Conservation (phyloP, 2,888 invertebrate genomes). For the Orthosia cruda region DNA sequence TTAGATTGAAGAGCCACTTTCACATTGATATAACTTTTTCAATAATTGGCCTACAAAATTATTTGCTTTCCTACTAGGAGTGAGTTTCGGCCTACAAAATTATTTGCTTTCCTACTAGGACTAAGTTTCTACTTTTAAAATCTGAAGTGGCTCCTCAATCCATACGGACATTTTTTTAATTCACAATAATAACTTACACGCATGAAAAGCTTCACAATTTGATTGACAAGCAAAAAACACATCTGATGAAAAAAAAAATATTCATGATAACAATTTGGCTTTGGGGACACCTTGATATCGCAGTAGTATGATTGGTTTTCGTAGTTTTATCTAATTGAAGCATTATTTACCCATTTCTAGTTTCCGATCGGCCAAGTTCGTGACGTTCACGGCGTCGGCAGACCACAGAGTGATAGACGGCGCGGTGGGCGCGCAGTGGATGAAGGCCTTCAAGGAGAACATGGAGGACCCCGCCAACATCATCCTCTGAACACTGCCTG, state of each 20-base stretch:
- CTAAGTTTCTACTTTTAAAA: no score
- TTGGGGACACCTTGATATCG: neutral
- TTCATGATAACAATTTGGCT: neutral
- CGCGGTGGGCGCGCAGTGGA: constrained; percentile 99
- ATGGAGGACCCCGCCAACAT: constrained; percentile 98
- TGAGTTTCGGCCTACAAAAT: no score
- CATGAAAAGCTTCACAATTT: neutral
- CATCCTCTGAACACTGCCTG: constrained; percentile 94
- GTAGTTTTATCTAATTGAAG: neutral
- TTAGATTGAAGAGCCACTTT: no score
- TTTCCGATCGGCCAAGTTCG: constrained; percentile 94
- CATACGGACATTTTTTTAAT: no score
- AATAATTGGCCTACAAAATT: no score
- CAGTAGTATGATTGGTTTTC: neutral
- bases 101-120: no score
- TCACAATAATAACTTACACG: neutral
- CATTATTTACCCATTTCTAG: constrained; percentile 83
- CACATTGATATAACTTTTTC: no score
- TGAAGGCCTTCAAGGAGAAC: constrained; percentile 96
- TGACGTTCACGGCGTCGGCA: constrained; percentile 98
- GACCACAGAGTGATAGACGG: constrained; percentile 99
- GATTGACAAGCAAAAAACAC: neutral
- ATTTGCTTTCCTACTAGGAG: no score
- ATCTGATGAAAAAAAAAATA: no score
- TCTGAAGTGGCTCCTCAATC: no score